Base-by-base conservation (phyloP, 2,888 invertebrate genomes). In the Drosophila austrosaltans region DNA sequence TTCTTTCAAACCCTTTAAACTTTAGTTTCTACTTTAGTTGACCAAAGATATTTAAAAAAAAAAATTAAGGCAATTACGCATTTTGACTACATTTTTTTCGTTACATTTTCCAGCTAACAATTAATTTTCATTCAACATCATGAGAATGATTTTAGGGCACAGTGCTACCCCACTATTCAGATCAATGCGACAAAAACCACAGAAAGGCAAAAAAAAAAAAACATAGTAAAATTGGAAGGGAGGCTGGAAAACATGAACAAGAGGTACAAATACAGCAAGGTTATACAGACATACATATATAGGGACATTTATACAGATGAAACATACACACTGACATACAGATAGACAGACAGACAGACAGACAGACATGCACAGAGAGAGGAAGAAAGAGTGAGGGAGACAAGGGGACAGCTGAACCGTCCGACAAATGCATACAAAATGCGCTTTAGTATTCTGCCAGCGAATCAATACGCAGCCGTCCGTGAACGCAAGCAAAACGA, bases 391-490 rank as follows among this genome's bases (percentile, higher is more conserved):
- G 48, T 65, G 57, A 22, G 7, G 44, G 22, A 63, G 73, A 67
- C 69, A 70, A 67, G 66, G 68, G 59, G 22, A 16, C 48, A 22
- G 48, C 22, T 44, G 44, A 48, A 48, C 4, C 25, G 81, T 59
- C 72, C 72, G 71, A 79, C 75, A 81, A 81, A 83, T 86, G 72
- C 72, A 66, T 58, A 25, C 48, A 72, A 79, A 79, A 72, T 85
- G 77, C 85, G 86, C 81, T 71, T 58, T 64, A 70, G 66, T 53
- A 69, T 40, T 66, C 59, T 58, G 79, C 22, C 77, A 75, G 82
- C 88, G 75, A 83, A 83, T 83, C 82, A 88, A 83, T 83, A 86
- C 63, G 72, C 78, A 76, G 69, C 63, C 63, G 67, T 68, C 53
- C 57, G 63, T 63, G 73, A 74, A 76, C 72, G 71, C 80, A 75